Evolutionary conservation across 2,888 invertebrate genomes (phyloP).

Genomic region (Aphrophora alni): DNA sequence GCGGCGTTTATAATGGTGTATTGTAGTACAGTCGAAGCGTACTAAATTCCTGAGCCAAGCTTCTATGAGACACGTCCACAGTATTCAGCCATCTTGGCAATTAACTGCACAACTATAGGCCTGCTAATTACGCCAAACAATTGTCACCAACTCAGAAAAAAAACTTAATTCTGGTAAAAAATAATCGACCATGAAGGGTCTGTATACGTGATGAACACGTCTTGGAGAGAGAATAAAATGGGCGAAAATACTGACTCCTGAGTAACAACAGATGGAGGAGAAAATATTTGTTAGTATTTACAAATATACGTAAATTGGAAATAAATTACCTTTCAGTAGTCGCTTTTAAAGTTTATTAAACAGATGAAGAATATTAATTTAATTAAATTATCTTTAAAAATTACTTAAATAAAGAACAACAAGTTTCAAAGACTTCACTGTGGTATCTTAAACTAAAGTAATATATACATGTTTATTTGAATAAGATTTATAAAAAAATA

Average conservation of each 20-base stretch:
- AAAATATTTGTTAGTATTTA: not conserved
- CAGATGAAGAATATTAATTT: too few relatives aligned
- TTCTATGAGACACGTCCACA: not conserved
- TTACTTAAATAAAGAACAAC: too few relatives aligned
- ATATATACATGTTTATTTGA: too few relatives aligned
- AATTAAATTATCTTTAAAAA: too few relatives aligned
- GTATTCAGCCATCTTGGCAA: conserved; percentile 24
- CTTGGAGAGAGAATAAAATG: not conserved
- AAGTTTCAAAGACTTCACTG: too few relatives aligned
- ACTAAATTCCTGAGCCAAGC: not conserved
- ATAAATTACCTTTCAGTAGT: too few relatives aligned
- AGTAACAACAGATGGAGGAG: not conserved
- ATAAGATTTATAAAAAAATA: too few relatives aligned
- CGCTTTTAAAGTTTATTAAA: too few relatives aligned
- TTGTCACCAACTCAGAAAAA: not conserved
- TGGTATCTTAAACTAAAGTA: too few relatives aligned
- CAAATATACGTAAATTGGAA: too few relatives aligned
- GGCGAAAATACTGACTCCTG: not conserved
- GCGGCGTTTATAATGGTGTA: conserved; percentile 29
- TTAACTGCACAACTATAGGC: conserved; percentile 27
- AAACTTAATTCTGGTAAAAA: conserved; percentile 6
- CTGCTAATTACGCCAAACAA: conserved; percentile 30
- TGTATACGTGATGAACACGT: not conserved
- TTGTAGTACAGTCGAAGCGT: not conserved
- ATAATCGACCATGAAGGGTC: not conserved